Evolutionary conservation across 1,140 invertebrate genomes (phyloP).

Genomic region (Littorina saxatilis): DNA sequence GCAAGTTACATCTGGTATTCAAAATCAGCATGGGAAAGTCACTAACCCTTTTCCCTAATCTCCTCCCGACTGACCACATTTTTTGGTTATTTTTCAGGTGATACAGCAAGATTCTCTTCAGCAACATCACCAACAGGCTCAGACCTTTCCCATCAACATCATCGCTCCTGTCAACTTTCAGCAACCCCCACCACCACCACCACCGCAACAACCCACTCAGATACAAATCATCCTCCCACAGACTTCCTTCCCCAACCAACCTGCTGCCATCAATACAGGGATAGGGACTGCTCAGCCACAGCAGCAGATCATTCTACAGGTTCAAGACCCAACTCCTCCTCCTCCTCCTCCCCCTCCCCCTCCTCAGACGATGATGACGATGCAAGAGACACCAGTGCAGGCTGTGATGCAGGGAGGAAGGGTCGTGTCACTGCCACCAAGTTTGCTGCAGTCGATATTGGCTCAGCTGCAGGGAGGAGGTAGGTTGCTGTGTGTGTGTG

Average conservation of each 20-base stretch:
- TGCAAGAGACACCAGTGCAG: constrained; percentile 4
- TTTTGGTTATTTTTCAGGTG: no score
- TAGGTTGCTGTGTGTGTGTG: not conserved
- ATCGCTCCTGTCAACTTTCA: constrained; percentile 36
- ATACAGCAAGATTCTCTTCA: constrained; percentile 19
- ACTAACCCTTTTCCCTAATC: no score
- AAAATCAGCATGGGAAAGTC: no score
- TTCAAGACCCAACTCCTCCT: constrained; percentile 25
- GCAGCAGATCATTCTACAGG: constrained; percentile 35
- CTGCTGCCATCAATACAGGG: not conserved
- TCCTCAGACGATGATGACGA: not conserved
- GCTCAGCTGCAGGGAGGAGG: constrained; percentile 34
- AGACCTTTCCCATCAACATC: constrained; percentile 33
- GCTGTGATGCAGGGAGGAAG: constrained; percentile 21
- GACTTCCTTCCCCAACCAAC: not conserved
- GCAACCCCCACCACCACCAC: constrained; percentile 12
- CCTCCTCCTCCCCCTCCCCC: constrained; percentile 25
- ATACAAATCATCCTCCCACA: constrained; percentile 43
- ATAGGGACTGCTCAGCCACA: constrained; percentile 5
- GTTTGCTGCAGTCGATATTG: constrained; percentile 24
- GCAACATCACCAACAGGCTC: constrained; percentile 14
- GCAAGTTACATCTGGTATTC: no score
- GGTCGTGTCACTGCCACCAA: constrained; percentile 18
- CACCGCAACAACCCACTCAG: constrained; percentile 34
- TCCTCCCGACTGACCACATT: no score